These are phyloP conservation scores for Tenualosa ilisha DNA, from an alignment of 2,797 vertebrate species.

Conservation along the genomic window DNA sequence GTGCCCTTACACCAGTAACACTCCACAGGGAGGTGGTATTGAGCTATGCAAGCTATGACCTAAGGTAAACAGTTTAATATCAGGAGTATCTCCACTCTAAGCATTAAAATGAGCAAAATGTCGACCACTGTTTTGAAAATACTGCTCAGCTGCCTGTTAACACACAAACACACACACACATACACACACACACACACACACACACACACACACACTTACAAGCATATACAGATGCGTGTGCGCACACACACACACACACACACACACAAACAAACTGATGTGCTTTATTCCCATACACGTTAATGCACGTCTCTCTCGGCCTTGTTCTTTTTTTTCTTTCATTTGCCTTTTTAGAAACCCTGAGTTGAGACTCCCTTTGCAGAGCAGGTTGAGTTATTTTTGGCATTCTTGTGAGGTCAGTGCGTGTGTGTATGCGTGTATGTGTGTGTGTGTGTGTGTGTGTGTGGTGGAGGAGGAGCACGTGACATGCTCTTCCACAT, in stretches of 20 bases:
- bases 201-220: conserved; percentile 14
- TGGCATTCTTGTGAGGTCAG: conserved; percentile 75
- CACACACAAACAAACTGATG: conserved; percentile 7
- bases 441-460: conserved; percentile 17
- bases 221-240: background rate
- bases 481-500: conserved; percentile 58
- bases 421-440: conserved; percentile 50
- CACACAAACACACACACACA: conserved; percentile 45
- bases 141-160: conserved; percentile 44
- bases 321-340: conserved; percentile 30
- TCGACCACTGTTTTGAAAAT: conserved; percentile 46
- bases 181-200: conserved; percentile 16
- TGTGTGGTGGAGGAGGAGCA: conserved; percentile 53
- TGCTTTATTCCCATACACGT: background rate
- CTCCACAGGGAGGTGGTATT: conserved; percentile 91
- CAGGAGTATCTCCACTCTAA: conserved; percentile 50
- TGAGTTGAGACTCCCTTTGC: conserved; percentile 72
- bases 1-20: conserved; percentile 59
- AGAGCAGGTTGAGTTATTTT: conserved; percentile 80
- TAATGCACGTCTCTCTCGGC: conserved; percentile 35
- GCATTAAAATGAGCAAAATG: conserved; percentile 48
- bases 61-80: conserved; percentile 43
- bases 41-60: conserved; percentile 75
- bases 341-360: conserved; percentile 62
- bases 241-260: conserved; percentile 3